These are phyloP conservation scores for Hemibagrus wyckioides DNA, from an alignment of 2,113 vertebrate species.

Conservation along the genomic window DNA sequence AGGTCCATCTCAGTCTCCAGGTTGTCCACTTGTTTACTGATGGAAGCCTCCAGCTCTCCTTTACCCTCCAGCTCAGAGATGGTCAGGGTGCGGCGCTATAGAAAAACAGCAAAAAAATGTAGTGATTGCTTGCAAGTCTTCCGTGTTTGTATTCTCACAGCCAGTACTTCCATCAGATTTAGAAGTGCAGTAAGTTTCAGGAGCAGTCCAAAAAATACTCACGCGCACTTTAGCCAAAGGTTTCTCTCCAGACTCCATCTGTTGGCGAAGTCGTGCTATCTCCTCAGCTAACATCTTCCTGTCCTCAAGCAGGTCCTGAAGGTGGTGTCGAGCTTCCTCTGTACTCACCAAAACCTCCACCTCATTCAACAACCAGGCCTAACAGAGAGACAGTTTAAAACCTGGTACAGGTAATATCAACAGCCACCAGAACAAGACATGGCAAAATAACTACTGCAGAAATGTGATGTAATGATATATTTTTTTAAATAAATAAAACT, in stretches of 20 bases:
- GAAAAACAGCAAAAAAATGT: slow-evolving; percentile 4
- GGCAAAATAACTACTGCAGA: too few relatives aligned
- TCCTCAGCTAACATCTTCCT: slow-evolving; percentile 89
- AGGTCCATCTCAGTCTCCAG: slow-evolving; percentile 90
- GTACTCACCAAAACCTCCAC: slow-evolving; percentile 91
- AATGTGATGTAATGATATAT: too few relatives aligned
- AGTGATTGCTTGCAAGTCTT: neutral
- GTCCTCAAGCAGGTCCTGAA: slow-evolving; percentile 90
- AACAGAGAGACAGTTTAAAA: neutral
- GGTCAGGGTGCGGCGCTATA: slow-evolving; percentile 85
- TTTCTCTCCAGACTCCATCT: slow-evolving; percentile 83
- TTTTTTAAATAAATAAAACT: too few relatives aligned
- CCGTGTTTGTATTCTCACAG: neutral
- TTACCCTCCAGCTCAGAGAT: slow-evolving; percentile 73
- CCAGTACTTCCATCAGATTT: neutral
- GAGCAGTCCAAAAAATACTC: slow-evolving; percentile 44
- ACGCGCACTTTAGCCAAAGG: slow-evolving; percentile 84
- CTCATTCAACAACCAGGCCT: slow-evolving; percentile 90
- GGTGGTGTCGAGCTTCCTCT: slow-evolving; percentile 89
- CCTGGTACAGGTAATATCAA: neutral
- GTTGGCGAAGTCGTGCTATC: slow-evolving; percentile 82
- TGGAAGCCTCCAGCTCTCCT: slow-evolving; percentile 74
- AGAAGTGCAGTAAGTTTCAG: fast-evolving
- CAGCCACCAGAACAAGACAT: neutral
- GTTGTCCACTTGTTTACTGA: slow-evolving; percentile 89